Evolutionary conservation across 2,797 vertebrate genomes (phyloP), one percentile per base, ranked within the genome.

Genomic region (Fistularia tabacaria): DNA sequence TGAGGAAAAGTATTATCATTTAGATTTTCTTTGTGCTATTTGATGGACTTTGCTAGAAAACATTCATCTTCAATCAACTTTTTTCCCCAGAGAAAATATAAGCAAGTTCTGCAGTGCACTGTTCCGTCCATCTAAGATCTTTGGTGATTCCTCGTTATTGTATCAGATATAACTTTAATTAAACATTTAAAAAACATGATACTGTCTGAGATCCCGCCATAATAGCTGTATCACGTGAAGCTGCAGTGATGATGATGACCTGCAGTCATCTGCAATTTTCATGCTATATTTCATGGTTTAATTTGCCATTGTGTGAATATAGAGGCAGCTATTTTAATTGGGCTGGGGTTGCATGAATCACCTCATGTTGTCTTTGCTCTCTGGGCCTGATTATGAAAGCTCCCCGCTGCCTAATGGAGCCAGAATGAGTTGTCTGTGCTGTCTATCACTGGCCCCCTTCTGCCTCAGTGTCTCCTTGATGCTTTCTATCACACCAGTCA

Each of bases 381-480:
- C 59, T 56, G 66, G 66, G 61, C 56, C 64, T 61, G 73, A 73
- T 84, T 80, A 77, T 62, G 52, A 75, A 69, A 73, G 62, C 77
- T 71, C 12, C 25, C 62, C 51, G 47, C 57, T 54, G 71, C 68
- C 71, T 77, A 64, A 65, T 79, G 66, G 74, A 77, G 63, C 69
- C 75, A 78, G 72, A 76, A 70, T 60, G 76, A 77, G 70, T 77
- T 56, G 69, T 74, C 69, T 77, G 66, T 76, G 41, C 51, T 62
- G 51, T 70, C 74, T 62, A 38, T 71, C 65, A 66, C 46, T 14
- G 25, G 57, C 48, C 59, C 63, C 42, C 59, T 53, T 47, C 66
- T 37, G 37, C 47, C 52, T 72, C 54, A 36, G 54, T 51, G 1
- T 46, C 43, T 67, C 50, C 46, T 49, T 10, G 7, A 42, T 63